phyloP scores from a whole-genome alignment of 2,113 vertebrate species.

The Dasyurus viverrinus region DNA sequence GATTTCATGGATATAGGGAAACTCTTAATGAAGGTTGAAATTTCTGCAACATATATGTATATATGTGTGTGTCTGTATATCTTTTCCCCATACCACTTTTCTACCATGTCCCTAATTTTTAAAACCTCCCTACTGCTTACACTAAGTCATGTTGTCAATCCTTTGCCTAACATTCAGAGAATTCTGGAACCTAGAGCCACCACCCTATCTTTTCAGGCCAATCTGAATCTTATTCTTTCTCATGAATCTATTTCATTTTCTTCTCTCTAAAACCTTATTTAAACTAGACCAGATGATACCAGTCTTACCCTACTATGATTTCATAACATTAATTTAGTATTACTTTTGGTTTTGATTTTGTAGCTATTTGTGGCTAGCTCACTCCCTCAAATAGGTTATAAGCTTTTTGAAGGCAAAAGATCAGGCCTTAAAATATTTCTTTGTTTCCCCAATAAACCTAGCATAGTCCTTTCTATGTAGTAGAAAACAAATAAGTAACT shows the following conservation, averaged over 20 bases:
- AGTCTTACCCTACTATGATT: neutral
- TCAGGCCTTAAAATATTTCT: neutral
- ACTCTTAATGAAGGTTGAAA: neutral
- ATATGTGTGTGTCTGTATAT: neutral
- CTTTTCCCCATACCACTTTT: neutral
- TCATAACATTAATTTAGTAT: neutral
- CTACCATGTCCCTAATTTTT: neutral
- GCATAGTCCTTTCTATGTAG: neutral
- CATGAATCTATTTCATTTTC: neutral
- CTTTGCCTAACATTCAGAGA: neutral
- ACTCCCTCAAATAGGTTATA: neutral
- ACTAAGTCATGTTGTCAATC: neutral
- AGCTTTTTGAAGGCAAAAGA: neutral
- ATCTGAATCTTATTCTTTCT: neutral
- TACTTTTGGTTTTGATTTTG: slow-evolving; percentile 1
- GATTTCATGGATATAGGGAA: neutral
- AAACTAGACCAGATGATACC: neutral
- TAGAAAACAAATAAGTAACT: neutral
- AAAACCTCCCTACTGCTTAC: neutral
- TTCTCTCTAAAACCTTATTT: neutral
- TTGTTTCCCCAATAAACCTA: neutral
- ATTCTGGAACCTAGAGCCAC: neutral
- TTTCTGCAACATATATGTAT: neutral
- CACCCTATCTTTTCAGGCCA: neutral
- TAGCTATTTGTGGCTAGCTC: neutral